Conservation (phyloP, 2,888 invertebrate species). For the Brachyopa scutellaris region DNA sequence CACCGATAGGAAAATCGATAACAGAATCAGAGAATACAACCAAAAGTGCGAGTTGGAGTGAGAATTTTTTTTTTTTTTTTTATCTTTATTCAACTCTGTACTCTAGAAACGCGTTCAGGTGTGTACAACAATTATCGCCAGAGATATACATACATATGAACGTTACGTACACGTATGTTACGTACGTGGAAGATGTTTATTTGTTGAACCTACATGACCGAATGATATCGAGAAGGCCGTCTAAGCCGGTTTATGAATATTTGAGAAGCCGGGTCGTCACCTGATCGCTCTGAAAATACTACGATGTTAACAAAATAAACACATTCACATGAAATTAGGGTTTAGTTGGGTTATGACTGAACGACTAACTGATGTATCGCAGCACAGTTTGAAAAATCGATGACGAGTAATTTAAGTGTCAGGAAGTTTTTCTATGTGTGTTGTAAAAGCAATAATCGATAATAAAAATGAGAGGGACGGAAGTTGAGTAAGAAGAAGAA, state of each 20-base stretch:
- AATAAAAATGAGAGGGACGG: no score
- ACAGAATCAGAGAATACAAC: neutral
- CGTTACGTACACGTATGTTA: no score
- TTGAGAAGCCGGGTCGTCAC: neutral
- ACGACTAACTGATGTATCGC: neutral
- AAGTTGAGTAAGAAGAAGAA: no score
- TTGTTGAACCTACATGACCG: neutral
- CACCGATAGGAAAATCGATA: constrained; percentile 56
- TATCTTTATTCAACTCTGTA: constrained; percentile 9
- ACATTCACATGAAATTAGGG: no score
- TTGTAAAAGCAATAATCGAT: neutral
- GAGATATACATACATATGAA: neutral
- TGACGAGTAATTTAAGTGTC: neutral
- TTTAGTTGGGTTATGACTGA: neutral
- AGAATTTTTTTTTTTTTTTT: neutral
- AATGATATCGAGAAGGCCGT: constrained; percentile 8
- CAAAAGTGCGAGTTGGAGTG: neutral
- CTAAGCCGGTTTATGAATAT: neutral
- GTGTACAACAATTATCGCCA: constrained; percentile 20
- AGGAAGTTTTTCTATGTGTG: neutral
- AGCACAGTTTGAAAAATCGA: neutral
- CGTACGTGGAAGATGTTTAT: constrained; percentile 29
- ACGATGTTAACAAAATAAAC: no score
- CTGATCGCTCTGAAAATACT: constrained; percentile 10
- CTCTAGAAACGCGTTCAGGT: neutral